Percentiles rank a stretch among this genome's conserved stretches.
Conservation (phyloP, 2,113 vertebrate species). For the Bubalus kerabau region DNA sequence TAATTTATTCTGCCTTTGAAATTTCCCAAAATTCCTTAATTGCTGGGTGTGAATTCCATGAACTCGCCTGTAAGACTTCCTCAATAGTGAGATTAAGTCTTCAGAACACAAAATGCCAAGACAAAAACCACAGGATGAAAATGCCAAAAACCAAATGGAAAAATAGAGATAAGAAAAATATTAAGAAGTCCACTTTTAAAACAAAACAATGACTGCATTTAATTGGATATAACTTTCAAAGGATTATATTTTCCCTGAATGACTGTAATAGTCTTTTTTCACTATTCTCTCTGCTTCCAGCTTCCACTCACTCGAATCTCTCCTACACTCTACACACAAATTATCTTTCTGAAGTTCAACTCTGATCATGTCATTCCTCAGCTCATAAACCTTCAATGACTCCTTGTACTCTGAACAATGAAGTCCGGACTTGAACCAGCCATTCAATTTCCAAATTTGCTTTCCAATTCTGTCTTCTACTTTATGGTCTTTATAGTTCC, state of each 20-base stretch:
- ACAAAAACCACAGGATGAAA: not conserved
- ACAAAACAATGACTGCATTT: not conserved
- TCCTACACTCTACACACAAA: not conserved
- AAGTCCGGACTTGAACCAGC: not conserved
- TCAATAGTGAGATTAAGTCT: not conserved
- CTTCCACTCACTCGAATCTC: not conserved
- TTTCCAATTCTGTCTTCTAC: not conserved
- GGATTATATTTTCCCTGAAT: not conserved
- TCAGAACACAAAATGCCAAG: not conserved
- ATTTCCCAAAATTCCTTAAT: not conserved
- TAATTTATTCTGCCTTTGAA: not conserved
- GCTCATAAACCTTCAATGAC: slow-evolving; percentile 36
- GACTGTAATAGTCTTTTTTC: not conserved
- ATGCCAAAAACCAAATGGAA: slow-evolving; percentile 36
- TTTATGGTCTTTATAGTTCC: not conserved
- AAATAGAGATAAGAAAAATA: slow-evolving; percentile 33
- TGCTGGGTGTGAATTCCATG: not conserved
- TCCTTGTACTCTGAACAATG: slow-evolving; percentile 14
- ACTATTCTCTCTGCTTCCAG: not conserved
- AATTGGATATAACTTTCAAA: not conserved
- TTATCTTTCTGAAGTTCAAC: not conserved
- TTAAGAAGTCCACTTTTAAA: not conserved
- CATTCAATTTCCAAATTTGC: not conserved
- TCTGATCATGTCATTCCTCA: slow-evolving; percentile 31
- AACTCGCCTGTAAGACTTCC: not conserved